Base-by-base conservation (phyloP, 2,888 invertebrate species). In the Pediacus dermestoides region DNA sequence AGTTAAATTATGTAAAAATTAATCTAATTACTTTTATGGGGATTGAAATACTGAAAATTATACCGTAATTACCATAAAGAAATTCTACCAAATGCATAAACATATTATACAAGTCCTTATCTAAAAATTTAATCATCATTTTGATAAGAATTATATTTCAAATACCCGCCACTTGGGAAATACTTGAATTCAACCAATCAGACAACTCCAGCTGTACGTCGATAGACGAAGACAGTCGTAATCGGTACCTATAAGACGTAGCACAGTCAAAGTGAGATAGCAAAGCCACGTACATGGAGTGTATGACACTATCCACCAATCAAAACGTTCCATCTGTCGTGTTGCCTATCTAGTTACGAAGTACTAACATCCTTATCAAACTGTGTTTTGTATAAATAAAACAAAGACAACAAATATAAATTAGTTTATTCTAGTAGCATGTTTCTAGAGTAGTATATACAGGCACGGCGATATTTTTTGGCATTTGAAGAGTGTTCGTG, bases 251-350 rank as follows among this genome's bases (percentile, higher is more conserved):
- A 7, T 16, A 14, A 9, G 30, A 39, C 31, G 39, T 50, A 32
- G 64, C 60, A 66, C 64, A 47, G 70, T 53, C 15, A 28, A 42
- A 33, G n/a, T 2, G n/a, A 16, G 33, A 45, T 51, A 31, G 4
- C n/a, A 3, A 28, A 46, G 14, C 58, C 53, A 59, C 55, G 65
- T 68, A 50, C 44, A 40, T 39, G 30, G 34, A 39, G 38, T 48
- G 33, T 39, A 31, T 34, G 9, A 4, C 27, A 6, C 25, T 34
- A 14, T 41, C 39, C 36, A 53, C 70, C 70, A 70, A 70, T 69
- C 49, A 52, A 26, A 61, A 41, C 55, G 39, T 66, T 70, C 69
- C 70, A 70, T 69, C 69, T 70, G 70, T 68, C 70, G 66, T 47
- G 42, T 53, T 50, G 42, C 43, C 49, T 41, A 39, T 33, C 39